Conservation (phyloP, 2,888 invertebrate genomes). For the Drosophila pullipes region DNA sequence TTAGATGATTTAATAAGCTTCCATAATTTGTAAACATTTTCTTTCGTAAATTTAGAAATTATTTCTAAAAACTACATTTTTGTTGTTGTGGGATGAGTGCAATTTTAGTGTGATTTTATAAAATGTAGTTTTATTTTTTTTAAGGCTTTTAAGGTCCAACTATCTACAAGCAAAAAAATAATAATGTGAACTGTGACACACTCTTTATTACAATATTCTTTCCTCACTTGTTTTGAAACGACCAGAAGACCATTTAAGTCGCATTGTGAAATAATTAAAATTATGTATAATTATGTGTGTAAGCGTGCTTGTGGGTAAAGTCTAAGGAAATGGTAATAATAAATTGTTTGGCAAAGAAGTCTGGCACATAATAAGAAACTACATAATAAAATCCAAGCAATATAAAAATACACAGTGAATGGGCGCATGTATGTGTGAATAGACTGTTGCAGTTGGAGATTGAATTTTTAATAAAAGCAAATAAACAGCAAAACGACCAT, state of each 20-base stretch:
- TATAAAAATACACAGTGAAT: conserved; percentile 30
- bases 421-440: conserved; percentile 3
- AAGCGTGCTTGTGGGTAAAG: conserved; percentile 5
- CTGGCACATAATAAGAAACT: conserved; percentile 77
- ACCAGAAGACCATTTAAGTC: conserved; percentile 20
- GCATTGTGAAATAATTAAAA: conserved; percentile 52
- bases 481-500: conserved; percentile 66
- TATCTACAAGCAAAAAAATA: no score
- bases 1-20: not conserved
- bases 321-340: conserved; percentile 52
- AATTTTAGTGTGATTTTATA: not conserved
- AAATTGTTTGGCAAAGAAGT: conserved; percentile 58
- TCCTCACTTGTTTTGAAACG: conserved; percentile 11
- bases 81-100: not conserved
- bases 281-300: conserved; percentile 4
- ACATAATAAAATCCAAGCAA: conserved; percentile 56
- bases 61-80: not conserved
- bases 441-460: conserved; percentile 21
- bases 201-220: conserved; percentile 14
- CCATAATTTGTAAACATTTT: not conserved
- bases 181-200: not conserved
- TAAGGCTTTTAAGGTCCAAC: not conserved
- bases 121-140: not conserved
- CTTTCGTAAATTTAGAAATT: not conserved
- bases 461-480: conserved; percentile 69